Evolutionary conservation across 2,888 invertebrate genomes (phyloP), one percentile per base, ranked within the genome.

Genomic region (Reticulitermes lucifugus): DNA sequence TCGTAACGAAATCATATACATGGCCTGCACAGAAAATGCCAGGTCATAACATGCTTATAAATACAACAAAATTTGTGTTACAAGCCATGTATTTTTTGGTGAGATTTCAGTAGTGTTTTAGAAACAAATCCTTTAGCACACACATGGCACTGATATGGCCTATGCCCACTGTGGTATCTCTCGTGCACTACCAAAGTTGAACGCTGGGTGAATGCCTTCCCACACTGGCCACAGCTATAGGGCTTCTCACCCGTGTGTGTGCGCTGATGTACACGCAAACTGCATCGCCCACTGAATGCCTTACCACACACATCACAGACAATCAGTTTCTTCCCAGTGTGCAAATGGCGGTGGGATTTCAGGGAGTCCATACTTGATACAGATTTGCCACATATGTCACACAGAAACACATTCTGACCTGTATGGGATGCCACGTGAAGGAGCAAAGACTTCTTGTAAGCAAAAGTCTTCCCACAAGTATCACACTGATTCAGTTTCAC

Each of bases 341-440:
- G 92, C 10, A 91, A 90, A 83, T 90, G 90, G 85, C 90, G 88
- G 86, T 92, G 92, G 0, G 88, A 92, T 88, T 90, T 92, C 10
- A 91, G 86, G n/a, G 91, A 92, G 51, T 90, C 85, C n/a, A 71
- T 85, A 7, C 55, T 84, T 9, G 84, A 59, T 18, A 84, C 35
- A 10, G 84, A 89, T 87, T 91, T 91, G 88, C 92, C 91, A 85
- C 91, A 91, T 59, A 91, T 89, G 86, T 91, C 91, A 85, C 92
- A 92, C 46, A 90, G 87, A 55, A 89, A 88, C 85, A 90, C 22
- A n/a, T 79, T 79, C 6, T 75, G 82, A 10, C 84, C 84, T 22
- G 84, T 92, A 88, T 91, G 93, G 1, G 92, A 91, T 10, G 92
- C 93, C 87, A 93, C 88, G 88, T 94, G 93, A 86, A 92, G 92